Percentiles rank a stretch among this genome's conserved stretches.
These are phyloP conservation scores for Bombyx mori DNA, from an alignment of 1,140 invertebrate genomes.

Conservation along the genomic window ASM3026992v2 NC_085111.1:13492501-13493000, in stretches of 20 bases:
- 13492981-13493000: too few species aligned
- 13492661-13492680: conserved; percentile 97
- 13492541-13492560: conserved; percentile 89
- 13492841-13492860: conserved; percentile 91
- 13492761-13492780: conserved; percentile 67
- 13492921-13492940: too few species aligned
- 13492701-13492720: neutral
- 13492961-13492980: too few species aligned
- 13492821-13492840: conserved; percentile 96
- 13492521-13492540: too few species aligned
- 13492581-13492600: conserved; percentile 87
- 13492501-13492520: too few species aligned
- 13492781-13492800: conserved; percentile 91
- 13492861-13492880: conserved; percentile 87
- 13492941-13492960: too few species aligned
- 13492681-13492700: conserved; percentile 27
- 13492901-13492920: too few species aligned
- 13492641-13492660: conserved; percentile 93
- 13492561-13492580: conserved; percentile 96
- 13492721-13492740: neutral
- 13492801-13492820: conserved; percentile 94
- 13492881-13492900: conserved; percentile 83
- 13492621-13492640: conserved; percentile 94
- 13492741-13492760: too few species aligned
- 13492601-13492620: conserved; percentile 92